phyloP scores from a whole-genome alignment of 2,888 invertebrate species.

The Epistrophe eligans region DNA sequence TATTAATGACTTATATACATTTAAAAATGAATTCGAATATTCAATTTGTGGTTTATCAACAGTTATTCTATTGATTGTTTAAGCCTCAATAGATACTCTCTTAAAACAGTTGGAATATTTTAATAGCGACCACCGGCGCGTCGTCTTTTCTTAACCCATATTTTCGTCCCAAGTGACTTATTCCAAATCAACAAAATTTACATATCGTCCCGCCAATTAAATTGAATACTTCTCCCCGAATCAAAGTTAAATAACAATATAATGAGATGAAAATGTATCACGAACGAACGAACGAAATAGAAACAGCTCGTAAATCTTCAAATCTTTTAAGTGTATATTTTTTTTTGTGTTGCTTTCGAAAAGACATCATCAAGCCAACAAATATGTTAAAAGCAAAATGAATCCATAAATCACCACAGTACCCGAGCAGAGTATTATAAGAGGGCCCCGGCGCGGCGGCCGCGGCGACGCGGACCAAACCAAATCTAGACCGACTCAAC shows the following conservation, averaged over 20 bases:
- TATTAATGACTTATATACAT: too few relatives aligned
- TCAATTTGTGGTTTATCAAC: too few relatives aligned
- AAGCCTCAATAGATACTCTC: background rate
- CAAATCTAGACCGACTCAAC: constrained; percentile 12
- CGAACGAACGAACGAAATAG: constrained; percentile 31
- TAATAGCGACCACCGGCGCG: constrained; percentile 5
- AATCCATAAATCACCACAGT: constrained; percentile 67
- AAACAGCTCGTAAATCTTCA: constrained; percentile 69
- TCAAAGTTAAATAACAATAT: constrained; percentile 17
- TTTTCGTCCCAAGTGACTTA: constrained; percentile 40
- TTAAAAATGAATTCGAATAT: too few relatives aligned
- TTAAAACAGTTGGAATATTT: constrained; percentile 26
- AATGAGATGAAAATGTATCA: constrained; percentile 36
- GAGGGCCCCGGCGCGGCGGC: background rate
- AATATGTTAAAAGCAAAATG: constrained; percentile 75
- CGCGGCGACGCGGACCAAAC: background rate
- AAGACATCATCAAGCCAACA: constrained; percentile 58
- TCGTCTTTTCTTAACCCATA: constrained; percentile 29
- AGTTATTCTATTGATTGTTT: too few relatives aligned
- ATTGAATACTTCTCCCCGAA: constrained; percentile 28
- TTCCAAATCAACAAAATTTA: constrained; percentile 46
- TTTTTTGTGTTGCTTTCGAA: constrained; percentile 20
- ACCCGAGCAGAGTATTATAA: background rate
- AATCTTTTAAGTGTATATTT: constrained; percentile 62
- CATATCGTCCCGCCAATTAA: constrained; percentile 56